Evolutionary conservation across 1,140 invertebrate genomes (phyloP).

Genomic region (Macrosteles quadrilineatus): DNA sequence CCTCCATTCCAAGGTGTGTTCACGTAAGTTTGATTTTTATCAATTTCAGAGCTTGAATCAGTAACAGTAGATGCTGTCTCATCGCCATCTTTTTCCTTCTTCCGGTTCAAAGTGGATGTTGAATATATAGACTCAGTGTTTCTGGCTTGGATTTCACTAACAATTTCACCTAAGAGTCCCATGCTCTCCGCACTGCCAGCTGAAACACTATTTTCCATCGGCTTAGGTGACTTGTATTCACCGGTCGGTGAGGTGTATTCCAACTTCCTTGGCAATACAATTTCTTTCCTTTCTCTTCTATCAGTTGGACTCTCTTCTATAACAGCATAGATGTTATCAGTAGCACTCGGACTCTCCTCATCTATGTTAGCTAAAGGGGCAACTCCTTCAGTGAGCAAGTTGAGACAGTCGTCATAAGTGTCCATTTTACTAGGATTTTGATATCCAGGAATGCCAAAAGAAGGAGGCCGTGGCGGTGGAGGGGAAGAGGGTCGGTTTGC

Average conservation of each 20-base stretch:
- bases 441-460: conserved; percentile 53
- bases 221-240: conserved; percentile 34
- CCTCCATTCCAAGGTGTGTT: conserved; percentile 50
- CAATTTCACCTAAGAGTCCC: conserved; percentile 79
- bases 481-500: conserved; percentile 62
- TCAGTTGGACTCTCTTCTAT: conserved; percentile 70
- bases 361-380: conserved; percentile 62
- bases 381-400: conserved; percentile 54
- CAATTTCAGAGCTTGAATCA: conserved; percentile 47
- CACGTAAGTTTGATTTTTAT: conserved; percentile 51
- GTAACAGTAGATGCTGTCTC: conserved; percentile 46
- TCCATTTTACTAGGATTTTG: conserved; percentile 51
- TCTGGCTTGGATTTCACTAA: conserved; percentile 80
- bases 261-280: conserved; percentile 28
- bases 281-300: conserved; percentile 34
- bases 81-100: conserved; percentile 56
- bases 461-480: conserved; percentile 63
- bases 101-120: conserved; percentile 63
- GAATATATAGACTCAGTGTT: conserved; percentile 87
- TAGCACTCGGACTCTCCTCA: conserved; percentile 58
- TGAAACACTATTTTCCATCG: conserved; percentile 36
- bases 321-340: conserved; percentile 82
- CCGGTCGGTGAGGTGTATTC: conserved; percentile 56
- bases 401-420: conserved; percentile 75
- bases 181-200: conserved; percentile 60